phyloP scores from a whole-genome alignment of 1,140 invertebrate genomes.

The Oreohelix idahoensis region DNA sequence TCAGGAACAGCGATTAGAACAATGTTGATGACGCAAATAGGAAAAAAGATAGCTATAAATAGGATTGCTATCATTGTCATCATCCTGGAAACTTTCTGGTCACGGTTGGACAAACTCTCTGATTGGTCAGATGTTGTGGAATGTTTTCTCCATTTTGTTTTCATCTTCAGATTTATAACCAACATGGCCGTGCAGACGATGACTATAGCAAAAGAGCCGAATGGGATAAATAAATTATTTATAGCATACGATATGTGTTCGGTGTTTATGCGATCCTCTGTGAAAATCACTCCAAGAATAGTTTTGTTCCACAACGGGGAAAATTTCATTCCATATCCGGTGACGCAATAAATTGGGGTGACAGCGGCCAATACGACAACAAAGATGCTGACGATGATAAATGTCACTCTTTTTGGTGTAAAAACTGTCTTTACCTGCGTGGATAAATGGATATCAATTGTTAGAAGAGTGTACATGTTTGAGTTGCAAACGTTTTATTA shows the following conservation, averaged over 20 bases:
- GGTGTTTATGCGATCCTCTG: background rate
- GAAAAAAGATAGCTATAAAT: conserved; percentile 3
- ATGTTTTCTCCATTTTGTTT: conserved; percentile 3
- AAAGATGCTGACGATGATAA: background rate
- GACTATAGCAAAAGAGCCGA: background rate
- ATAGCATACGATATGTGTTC: background rate
- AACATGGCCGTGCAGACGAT: background rate
- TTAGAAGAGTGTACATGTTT: too few relatives aligned
- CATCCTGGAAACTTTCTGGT: conserved; percentile 22
- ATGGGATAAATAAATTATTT: conserved; percentile 3
- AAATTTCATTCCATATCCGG: background rate
- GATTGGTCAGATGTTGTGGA: background rate
- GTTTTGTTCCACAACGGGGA: background rate
- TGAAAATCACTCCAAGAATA: background rate
- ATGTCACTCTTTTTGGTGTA: conserved; percentile 5
- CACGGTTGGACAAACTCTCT: background rate
- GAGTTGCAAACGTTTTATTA: too few relatives aligned
- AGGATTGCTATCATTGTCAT: conserved; percentile 3
- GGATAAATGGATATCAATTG: too few relatives aligned
- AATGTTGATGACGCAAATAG: background rate
- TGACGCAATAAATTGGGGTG: conserved; percentile 5
- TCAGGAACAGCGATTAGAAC: background rate
- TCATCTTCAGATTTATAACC: background rate
- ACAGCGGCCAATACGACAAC: background rate
- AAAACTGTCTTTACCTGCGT: background rate